phyloP scores from a whole-genome alignment of 2,113 vertebrate genomes.

The Rhipidura dahli region DNA sequence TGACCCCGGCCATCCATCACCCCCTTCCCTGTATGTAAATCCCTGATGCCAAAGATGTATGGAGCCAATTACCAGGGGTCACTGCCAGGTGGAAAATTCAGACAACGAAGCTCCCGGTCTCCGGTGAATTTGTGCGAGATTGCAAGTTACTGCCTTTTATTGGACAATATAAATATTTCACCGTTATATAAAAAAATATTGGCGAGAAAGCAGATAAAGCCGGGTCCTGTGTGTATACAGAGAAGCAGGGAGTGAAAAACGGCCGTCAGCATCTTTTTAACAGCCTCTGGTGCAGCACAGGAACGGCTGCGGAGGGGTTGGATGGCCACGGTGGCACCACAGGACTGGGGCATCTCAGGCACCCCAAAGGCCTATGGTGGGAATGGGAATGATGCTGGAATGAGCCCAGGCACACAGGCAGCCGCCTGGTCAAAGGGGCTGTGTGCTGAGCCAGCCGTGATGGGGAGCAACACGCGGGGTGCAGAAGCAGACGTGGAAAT shows the following conservation, averaged over 20 bases:
- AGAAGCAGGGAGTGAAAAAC: constrained; percentile 54
- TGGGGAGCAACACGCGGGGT: accelerated
- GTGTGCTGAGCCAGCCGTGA: accelerated
- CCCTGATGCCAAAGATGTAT: constrained; percentile 59
- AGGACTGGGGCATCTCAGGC: accelerated
- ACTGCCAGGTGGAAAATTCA: constrained; percentile 26
- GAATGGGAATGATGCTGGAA: not conserved
- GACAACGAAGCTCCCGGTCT: not conserved
- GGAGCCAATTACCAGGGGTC: constrained; percentile 72
- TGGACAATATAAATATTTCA: constrained; percentile 66
- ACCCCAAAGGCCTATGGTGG: not conserved
- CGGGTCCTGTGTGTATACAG: constrained; percentile 8
- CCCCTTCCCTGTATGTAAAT: constrained; percentile 54
- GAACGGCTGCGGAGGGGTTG: not conserved
- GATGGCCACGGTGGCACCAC: not conserved
- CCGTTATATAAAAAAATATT: constrained; percentile 54
- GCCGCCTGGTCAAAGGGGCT: accelerated
- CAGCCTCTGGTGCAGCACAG: not conserved
- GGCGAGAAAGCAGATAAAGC: constrained; percentile 43
- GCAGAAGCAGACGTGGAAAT: not conserved
- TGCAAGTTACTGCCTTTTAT: constrained; percentile 54
- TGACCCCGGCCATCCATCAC: constrained; percentile 54
- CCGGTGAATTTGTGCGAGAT: not conserved
- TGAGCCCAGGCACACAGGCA: not conserved
- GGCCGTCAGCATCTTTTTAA: constrained; percentile 44